These are phyloP conservation scores for Ia io DNA, from an alignment of 2,113 vertebrate genomes.

Conservation along the genomic window DNA sequence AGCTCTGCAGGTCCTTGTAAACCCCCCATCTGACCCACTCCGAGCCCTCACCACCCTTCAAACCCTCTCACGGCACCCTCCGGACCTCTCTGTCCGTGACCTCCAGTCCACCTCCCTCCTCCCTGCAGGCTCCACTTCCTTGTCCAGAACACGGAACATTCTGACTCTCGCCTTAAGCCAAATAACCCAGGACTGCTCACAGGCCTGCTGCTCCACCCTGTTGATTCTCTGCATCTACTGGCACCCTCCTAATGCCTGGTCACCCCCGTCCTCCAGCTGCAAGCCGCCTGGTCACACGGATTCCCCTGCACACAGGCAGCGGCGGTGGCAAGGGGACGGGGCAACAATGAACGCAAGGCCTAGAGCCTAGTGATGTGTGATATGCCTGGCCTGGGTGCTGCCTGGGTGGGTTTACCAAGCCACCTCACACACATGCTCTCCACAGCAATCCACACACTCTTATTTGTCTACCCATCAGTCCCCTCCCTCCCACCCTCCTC, in stretches of 20 bases:
- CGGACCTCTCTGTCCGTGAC: not conserved
- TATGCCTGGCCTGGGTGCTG: not conserved
- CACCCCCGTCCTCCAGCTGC: not conserved
- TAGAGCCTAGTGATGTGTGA: not conserved
- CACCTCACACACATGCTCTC: not conserved
- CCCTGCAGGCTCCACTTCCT: not conserved
- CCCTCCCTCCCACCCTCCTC: not conserved
- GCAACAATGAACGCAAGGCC: not conserved
- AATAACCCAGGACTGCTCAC: not conserved
- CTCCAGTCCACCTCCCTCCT: not conserved
- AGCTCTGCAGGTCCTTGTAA: not conserved
- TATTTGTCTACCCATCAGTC: not conserved
- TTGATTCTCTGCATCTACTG: not conserved
- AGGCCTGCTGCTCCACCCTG: not conserved
- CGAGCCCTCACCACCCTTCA: not conserved
- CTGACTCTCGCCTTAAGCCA: not conserved
- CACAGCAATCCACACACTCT: not conserved
- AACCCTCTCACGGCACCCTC: not conserved
- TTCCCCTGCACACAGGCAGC: not conserved
- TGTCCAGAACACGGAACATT: not conserved
- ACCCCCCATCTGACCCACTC: not conserved
- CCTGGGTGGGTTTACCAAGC: not conserved
- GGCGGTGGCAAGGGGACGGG: not conserved
- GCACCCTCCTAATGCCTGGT: not conserved
- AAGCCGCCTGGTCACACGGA: not conserved